These are phyloP conservation scores for Leucoptera coffeella DNA, from an alignment of 2,888 invertebrate genomes.

Conservation along the genomic window DNA sequence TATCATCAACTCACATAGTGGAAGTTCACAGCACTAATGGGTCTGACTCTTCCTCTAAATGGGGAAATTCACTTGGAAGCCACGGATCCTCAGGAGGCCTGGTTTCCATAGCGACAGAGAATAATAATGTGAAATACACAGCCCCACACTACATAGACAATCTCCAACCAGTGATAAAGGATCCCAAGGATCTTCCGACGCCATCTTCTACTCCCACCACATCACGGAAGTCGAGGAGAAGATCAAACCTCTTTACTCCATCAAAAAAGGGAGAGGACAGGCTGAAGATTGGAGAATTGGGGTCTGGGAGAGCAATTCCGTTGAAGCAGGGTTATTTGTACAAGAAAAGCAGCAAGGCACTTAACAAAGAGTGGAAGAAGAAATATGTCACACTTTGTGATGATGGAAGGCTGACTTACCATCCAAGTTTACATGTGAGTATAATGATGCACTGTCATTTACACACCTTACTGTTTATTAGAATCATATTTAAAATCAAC, in stretches of 20 bases:
- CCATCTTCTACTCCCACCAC: slow-evolving; percentile 94
- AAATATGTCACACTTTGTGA: slow-evolving; percentile 95
- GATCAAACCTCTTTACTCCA: slow-evolving; percentile 93
- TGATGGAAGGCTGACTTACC: slow-evolving; percentile 92
- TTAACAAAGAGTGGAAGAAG: slow-evolving; percentile 99
- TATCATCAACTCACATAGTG: slow-evolving; percentile 47
- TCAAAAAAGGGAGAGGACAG: slow-evolving; percentile 78
- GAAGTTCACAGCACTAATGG: slow-evolving; percentile 51
- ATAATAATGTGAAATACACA: slow-evolving; percentile 63
- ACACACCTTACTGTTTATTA: too few relatives aligned
- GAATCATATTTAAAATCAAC: too few relatives aligned
- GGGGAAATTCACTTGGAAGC: slow-evolving; percentile 54
- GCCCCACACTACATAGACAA: slow-evolving; percentile 58
- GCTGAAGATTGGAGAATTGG: slow-evolving; percentile 77
- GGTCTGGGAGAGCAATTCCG: slow-evolving; percentile 93
- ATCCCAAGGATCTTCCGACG: slow-evolving; percentile 76
- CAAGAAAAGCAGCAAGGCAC: slow-evolving; percentile 90
- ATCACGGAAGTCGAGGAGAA: slow-evolving; percentile 80
- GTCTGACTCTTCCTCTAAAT: slow-evolving; percentile 42
- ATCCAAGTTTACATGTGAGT: slow-evolving; percentile 90
- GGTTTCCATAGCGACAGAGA: slow-evolving; percentile 59
- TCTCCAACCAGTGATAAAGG: slow-evolving; percentile 49
- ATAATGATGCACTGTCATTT: too few relatives aligned
- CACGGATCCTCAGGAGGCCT: slow-evolving; percentile 56
- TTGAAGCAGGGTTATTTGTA: slow-evolving; percentile 95